A percentile compares a stretch with the other conserved stretches of the same genome.
These are phyloP conservation scores for Hirudo medicinalis DNA, from an alignment of 1,140 invertebrate genomes.

Conservation along the genomic window DNA sequence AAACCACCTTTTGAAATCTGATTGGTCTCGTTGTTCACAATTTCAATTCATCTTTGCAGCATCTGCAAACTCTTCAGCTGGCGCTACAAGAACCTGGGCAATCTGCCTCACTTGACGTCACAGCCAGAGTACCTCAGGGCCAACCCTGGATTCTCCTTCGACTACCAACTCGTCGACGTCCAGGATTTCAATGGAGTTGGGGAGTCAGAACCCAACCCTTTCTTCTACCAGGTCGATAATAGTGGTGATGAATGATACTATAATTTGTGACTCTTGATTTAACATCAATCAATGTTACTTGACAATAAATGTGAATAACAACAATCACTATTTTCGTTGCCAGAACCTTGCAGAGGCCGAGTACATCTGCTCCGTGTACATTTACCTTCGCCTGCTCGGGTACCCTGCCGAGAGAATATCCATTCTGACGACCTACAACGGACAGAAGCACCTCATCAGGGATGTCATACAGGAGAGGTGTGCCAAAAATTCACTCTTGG, in stretches of 20 bases:
- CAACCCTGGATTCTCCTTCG: slow-evolving; percentile 80
- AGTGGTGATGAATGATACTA: not conserved
- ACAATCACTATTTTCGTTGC: slow-evolving; percentile 24
- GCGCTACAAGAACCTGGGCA: slow-evolving; percentile 88
- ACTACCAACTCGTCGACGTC: slow-evolving; percentile 93
- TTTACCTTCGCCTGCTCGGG: slow-evolving; percentile 94
- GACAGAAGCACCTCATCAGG: slow-evolving; percentile 89
- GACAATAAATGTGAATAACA: slow-evolving; percentile 11
- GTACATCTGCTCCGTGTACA: slow-evolving; percentile 90
- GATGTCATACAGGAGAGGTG: slow-evolving; percentile 91
- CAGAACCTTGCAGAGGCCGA: slow-evolving; percentile 97
- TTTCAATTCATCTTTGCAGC: slow-evolving; percentile 38
- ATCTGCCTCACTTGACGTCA: slow-evolving; percentile 70
- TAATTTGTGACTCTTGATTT: too few species aligned
- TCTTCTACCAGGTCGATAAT: slow-evolving; percentile 75
- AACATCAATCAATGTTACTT: too few species aligned
- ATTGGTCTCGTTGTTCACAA: not conserved
- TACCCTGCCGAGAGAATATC: slow-evolving; percentile 96
- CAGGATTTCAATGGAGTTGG: slow-evolving; percentile 91
- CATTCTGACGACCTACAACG: slow-evolving; percentile 98
- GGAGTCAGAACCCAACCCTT: slow-evolving; percentile 92
- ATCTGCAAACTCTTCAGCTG: slow-evolving; percentile 93
- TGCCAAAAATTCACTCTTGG: slow-evolving; percentile 89
- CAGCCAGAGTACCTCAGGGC: slow-evolving; percentile 69
- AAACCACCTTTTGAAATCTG: not conserved